phyloP scores from a whole-genome alignment of 2,888 invertebrate genomes.

The Strigamia crassipes region DNA sequence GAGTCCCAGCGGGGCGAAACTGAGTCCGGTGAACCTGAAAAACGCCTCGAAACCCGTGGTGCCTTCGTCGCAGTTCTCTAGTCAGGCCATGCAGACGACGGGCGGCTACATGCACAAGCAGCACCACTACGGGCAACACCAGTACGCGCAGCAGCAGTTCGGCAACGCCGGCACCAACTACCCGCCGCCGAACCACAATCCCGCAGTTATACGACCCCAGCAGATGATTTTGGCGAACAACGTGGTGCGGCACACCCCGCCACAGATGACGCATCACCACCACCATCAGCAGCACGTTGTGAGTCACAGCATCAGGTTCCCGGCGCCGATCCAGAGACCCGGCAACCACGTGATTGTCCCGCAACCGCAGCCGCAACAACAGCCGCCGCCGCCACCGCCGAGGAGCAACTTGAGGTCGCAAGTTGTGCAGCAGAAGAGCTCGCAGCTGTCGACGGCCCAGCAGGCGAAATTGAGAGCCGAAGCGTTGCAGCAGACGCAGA shows the following conservation, averaged over 20 bases:
- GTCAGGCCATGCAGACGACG: neutral
- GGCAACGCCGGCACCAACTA: constrained; percentile 50
- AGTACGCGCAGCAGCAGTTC: constrained; percentile 51
- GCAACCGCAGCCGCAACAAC: constrained; percentile 52
- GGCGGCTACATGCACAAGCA: constrained; percentile 43
- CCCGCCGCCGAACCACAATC: constrained; percentile 46
- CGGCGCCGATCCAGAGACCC: constrained; percentile 45
- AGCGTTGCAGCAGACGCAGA: constrained; percentile 53
- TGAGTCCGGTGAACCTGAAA: constrained; percentile 39
- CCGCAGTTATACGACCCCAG: constrained; percentile 61
- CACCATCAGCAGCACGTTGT: neutral
- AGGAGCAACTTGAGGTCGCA: constrained; percentile 52
- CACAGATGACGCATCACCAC: constrained; percentile 56
- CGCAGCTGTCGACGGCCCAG: constrained; percentile 52
- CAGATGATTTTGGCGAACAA: constrained; percentile 52
- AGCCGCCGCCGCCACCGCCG: constrained; percentile 51
- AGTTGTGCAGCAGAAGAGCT: constrained; percentile 53
- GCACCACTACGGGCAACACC: constrained; percentile 38
- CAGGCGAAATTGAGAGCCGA: constrained; percentile 54
- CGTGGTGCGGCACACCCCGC: constrained; percentile 52
- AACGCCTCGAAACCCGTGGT: constrained; percentile 17
- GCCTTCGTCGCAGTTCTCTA: constrained; percentile 7
- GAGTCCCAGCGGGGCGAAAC: constrained; percentile 42
- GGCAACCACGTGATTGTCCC: constrained; percentile 51
- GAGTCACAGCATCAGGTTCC: constrained; percentile 15